Base-by-base conservation (phyloP, 2,113 vertebrate species). In the Laticauda colubrina region DNA sequence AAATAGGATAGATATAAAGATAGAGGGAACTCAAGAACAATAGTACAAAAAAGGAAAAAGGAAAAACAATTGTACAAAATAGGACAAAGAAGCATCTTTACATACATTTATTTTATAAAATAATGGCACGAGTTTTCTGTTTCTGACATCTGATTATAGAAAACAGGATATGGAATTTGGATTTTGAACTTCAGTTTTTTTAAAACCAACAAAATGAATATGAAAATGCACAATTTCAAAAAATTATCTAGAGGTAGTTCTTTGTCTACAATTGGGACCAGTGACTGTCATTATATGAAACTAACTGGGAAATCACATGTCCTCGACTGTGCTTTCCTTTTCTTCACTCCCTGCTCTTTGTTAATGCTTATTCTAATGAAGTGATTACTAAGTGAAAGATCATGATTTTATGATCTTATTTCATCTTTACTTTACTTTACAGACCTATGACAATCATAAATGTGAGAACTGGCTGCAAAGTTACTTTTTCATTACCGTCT, bases 31-130 rank as follows among this genome's bases (percentile, higher is more conserved):
- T 96, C 93, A 90, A 39, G 61, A 24, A 87, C 89, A 87, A 88
- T 89, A 95, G 69, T 87, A 96, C 21, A 15, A 96, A 96, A 91
- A 48, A 48, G 45, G 45, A 48, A 48, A 48, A 48, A 48, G 48
- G 48, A 48, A 48, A 48, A 48, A 48, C 6, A 87, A 88, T 89
- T 94, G 59, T 85, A 96, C 21, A 15, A 96, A 96, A 92, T 48
- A 48, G 85, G 85, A 94, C 94, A 96, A 96, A 93, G 93, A 96
- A 96, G n/a, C 59, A 5, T n/a, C 0, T 94, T 2, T 64, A 85
- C 87, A 94, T 93, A 92, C 48, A 48, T 48, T 48, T 21, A 29
- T 85, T 94, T 95, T 93, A 15, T 94, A 94, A 93, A 75, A 88
- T 54, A 54, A 92, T 45, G 92, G 75, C 87, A 93, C 9, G 39